Base-by-base conservation (phyloP, 2,888 invertebrate species). In the Dyspetes luteomarginatus region DNA sequence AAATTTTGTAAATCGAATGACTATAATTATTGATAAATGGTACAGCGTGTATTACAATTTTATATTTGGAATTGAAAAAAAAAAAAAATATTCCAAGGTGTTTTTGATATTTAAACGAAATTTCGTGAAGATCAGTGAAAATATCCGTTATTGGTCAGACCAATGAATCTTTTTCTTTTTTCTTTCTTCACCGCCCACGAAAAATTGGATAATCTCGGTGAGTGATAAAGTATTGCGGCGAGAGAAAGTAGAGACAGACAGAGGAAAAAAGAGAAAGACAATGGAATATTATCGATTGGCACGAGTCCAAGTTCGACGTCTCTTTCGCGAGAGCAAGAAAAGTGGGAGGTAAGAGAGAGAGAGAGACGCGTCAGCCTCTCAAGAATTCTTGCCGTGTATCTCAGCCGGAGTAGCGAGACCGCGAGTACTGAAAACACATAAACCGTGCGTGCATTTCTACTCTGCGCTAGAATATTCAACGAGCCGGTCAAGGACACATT, bases 211-310 rank as follows among this genome's bases (percentile, higher is more conserved):
- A 48, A 64, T 26, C 72, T 52, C 50, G n/a, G 30, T 43, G 12
- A n/a, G n/a, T 52, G 26, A 48, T 24, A 22, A 41, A 52, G 72
- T 15, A 36, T 48, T 19, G n/a, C 17, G 45, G 43, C 15, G 24
- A 45, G n/a, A 26, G 45, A 45, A 22, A 45, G 45, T 45, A 45
- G 24, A 45, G 15, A n/a, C 41, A 22, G 71, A 5, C 64, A 52
- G 48, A 60, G 55, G 24, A 60, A 56, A 41, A 17, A 26, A 52
- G 48, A 68, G 50, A 67, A 22, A 64, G 55, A 36, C 55, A 55
- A 26, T 76, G 67, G 52, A 60, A 72, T 67, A 71, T 78, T 82
- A 84, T 82, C 81, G 78, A 84, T 83, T 84, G 85, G 84, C 83
- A 71, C 48, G 71, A 71, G 64, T 83, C 83, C 83, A 82, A 84